Evolutionary conservation across 1,140 invertebrate genomes (phyloP).

Genomic region (Papilio polyxenes): DNA sequence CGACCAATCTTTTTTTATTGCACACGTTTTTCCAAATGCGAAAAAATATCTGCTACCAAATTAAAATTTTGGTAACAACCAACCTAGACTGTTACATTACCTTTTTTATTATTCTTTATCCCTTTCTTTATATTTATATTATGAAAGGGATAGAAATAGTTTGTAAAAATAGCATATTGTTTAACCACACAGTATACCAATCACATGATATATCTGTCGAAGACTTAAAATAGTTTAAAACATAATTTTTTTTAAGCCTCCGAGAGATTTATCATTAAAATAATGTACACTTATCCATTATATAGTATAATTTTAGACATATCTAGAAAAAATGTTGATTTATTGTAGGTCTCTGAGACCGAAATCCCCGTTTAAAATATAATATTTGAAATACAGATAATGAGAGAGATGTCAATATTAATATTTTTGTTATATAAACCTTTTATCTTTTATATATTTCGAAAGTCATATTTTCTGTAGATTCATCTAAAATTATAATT

Average conservation of each 20-base stretch:
- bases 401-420: no score
- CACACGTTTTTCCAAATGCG: background rate
- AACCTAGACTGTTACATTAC: background rate
- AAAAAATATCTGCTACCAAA: background rate
- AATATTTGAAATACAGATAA: no score
- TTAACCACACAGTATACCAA: constrained; percentile 37
- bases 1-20: background rate
- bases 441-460: constrained; percentile 4
- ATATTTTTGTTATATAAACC: constrained; percentile 11
- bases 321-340: constrained; percentile 26
- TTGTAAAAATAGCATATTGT: constrained; percentile 28
- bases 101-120: background rate
- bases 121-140: background rate
- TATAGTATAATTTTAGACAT: constrained; percentile 38
- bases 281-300: constrained; percentile 41
- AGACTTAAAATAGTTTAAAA: constrained; percentile 54
- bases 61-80: no score
- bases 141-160: constrained; percentile 33
- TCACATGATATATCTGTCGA: constrained; percentile 61
- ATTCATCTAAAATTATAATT: constrained; percentile 34
- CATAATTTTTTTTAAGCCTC: constrained; percentile 61
- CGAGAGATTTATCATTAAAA: constrained; percentile 64
- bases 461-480: background rate
- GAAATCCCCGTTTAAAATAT: no score
- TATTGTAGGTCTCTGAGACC: no score